Conservation (phyloP, 2,888 invertebrate genomes). For the Aethes cnicana region DNA sequence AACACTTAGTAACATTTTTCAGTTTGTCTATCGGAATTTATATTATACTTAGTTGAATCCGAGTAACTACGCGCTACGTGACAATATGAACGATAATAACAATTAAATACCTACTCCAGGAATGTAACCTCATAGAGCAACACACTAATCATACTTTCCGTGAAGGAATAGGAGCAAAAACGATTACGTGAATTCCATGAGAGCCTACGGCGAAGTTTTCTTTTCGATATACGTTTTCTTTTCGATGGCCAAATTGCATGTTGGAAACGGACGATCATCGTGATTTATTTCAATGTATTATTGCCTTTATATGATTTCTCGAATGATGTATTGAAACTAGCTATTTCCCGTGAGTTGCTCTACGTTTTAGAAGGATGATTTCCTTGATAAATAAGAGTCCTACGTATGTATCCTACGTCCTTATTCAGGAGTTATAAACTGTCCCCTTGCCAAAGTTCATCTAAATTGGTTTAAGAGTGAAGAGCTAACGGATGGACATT, state of each 20-base stretch:
- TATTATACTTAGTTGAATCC: too few relatives aligned
- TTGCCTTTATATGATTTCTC: not conserved
- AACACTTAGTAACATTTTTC: too few relatives aligned
- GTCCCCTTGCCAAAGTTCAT: too few relatives aligned
- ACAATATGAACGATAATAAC: not conserved
- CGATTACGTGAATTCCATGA: not conserved
- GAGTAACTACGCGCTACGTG: too few relatives aligned
- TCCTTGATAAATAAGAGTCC: too few relatives aligned
- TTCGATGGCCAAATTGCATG: conserved; percentile 14
- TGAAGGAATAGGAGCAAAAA: not conserved
- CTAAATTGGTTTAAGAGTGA: too few relatives aligned
- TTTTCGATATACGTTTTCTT: conserved; percentile 5
- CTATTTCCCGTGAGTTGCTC: not conserved
- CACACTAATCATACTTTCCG: conserved; percentile 4
- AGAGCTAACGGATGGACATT: too few relatives aligned
- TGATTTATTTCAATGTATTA: conserved; percentile 7
- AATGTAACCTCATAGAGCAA: conserved; percentile 5
- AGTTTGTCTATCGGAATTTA: too few relatives aligned
- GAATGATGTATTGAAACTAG: too few relatives aligned
- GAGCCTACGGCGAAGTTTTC: conserved; percentile 8
- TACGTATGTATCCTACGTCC: too few relatives aligned
- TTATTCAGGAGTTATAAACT: too few relatives aligned
- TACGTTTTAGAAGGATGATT: too few relatives aligned
- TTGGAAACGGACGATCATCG: conserved; percentile 8
- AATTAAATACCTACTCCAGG: not conserved